Base-by-base conservation (phyloP, 2,888 invertebrate genomes). In the Holacanthella duospinosa region DNA sequence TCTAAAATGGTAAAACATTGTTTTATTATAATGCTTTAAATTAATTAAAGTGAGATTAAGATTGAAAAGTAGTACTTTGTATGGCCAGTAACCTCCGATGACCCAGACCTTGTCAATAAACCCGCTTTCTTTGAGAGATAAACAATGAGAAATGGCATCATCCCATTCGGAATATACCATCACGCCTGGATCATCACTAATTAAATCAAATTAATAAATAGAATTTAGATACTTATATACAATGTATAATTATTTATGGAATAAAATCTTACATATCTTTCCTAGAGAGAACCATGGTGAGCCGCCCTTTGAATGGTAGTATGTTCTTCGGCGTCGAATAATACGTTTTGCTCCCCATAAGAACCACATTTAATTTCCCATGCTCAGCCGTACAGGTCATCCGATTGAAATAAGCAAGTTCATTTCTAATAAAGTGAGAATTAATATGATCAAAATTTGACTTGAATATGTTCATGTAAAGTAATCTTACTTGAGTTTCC, bases 311-410 rank as follows among this genome's bases (percentile, higher is more conserved):
- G 28, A 99, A 77, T 0, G 97, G 97, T 59, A 87, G 82, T 74
- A 82, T 88, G 73, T 87, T 88, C 26, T 79, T 77, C 0, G 97
- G 97, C 66, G 97, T 89, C 21, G 89, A 88, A 66, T 93, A 89
- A 89, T 93, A 99, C 0, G 96, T 95, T 72, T 83, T 85, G 36
- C 93, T 80, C 0, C 97, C 97, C 96, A 99, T 96, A 9, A 99
- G 83, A 0, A 95, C 91, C 0, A 87, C 91, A 79, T 99, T 99
- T 73, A 83, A 81, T 36, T 36, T 36, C 0, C 80, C 74, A 71
- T 87, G 82, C 0, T 76, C 75, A 0, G 87, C 86, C n/a, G 80
- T 80, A 2, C 81, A 83, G 0, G 96, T 95, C 80, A 91, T 88
- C 48, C 80, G 79, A 21, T 85, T 83, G 76, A 97, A 96, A 76